Percentiles rank a stretch among this genome's conserved stretches.
These are phyloP conservation scores for Drosophila cognata DNA, from an alignment of 2,888 invertebrate genomes.

Conservation along the genomic window DNA sequence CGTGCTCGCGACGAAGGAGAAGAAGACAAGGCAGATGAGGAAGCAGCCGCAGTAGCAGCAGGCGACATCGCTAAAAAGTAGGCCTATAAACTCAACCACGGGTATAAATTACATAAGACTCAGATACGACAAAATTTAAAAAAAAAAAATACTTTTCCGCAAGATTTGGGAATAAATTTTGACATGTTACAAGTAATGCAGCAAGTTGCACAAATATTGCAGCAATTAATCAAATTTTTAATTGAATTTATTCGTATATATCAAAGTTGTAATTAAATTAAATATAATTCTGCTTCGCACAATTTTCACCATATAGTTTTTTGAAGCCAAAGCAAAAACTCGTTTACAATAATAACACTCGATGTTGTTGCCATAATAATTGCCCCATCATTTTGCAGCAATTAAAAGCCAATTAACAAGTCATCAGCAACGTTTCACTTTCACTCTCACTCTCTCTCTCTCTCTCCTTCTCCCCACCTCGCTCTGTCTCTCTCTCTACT, in stretches of 20 bases:
- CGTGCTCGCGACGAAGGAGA: constrained; percentile 34
- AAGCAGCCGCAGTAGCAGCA: not conserved
- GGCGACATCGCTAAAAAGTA: not conserved
- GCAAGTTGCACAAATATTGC: not conserved
- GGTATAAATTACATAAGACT: not conserved
- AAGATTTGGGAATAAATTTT: not conserved
- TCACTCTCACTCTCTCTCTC: constrained; percentile 49
- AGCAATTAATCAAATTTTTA: not conserved
- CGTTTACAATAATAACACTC: not conserved
- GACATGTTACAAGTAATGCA: not conserved
- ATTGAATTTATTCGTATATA: not conserved
- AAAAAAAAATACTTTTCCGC: constrained; percentile 6
- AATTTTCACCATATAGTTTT: not conserved
- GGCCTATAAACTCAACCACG: not conserved
- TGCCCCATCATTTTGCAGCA: constrained; percentile 31
- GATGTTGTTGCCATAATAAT: constrained; percentile 24
- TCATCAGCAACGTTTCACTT: constrained; percentile 67
- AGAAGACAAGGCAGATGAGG: not conserved
- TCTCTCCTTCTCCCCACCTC: too few species aligned
- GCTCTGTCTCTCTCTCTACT: not conserved
- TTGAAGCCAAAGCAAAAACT: not conserved
- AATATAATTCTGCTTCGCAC: not conserved
- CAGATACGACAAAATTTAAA: not conserved
- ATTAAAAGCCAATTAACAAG: constrained; percentile 79
- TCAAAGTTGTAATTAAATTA: not conserved